Evolutionary conservation across 37 sponge, comb jelly and placozoan genomes (phyloP).

Genomic region (Spongilla lacustris): DNA sequence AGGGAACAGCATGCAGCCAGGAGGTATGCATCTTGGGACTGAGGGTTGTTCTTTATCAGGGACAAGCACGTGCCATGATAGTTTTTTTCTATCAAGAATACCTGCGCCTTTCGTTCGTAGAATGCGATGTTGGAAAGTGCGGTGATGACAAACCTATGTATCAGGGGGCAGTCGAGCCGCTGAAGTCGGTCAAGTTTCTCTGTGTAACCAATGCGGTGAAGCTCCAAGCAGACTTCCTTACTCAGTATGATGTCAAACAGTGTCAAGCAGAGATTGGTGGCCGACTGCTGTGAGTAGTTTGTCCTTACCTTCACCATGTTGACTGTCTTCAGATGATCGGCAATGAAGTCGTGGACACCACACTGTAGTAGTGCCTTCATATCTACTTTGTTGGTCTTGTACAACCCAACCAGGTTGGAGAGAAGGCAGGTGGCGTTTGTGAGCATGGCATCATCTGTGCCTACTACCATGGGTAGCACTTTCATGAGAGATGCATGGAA

Average conservation of each 20-base stretch:
- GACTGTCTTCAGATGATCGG: slow-evolving; percentile 4
- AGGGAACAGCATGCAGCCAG: slow-evolving; percentile 74
- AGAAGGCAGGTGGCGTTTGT: slow-evolving; percentile 25
- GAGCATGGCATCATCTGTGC: background rate
- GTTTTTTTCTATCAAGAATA: slow-evolving; percentile 30
- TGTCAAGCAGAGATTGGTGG: slow-evolving; percentile 62
- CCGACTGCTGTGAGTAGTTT: background rate
- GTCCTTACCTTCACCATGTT: background rate
- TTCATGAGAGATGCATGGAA: slow-evolving; percentile 37
- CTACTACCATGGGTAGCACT: background rate
- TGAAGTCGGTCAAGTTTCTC: slow-evolving; percentile 35
- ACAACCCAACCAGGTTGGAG: slow-evolving; percentile 10
- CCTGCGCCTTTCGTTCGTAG: slow-evolving; percentile 50
- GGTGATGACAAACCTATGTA: slow-evolving; percentile 48
- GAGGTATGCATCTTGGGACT: slow-evolving; percentile 8
- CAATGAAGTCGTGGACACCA: background rate
- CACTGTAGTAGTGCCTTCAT: slow-evolving; percentile 26
- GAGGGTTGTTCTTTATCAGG: slow-evolving; percentile 19
- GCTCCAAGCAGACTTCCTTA: slow-evolving; percentile 60
- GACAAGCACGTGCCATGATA: slow-evolving; percentile 25
- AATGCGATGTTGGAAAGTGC: slow-evolving; percentile 80
- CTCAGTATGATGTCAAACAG: slow-evolving; percentile 66
- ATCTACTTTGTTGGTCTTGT: slow-evolving; percentile 23
- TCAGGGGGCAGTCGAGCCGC: background rate
- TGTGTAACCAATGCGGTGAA: slow-evolving; percentile 42